These are phyloP conservation scores for Phthorimaea operculella DNA, from an alignment of 1,140 invertebrate species.

Conservation along the genomic window DNA sequence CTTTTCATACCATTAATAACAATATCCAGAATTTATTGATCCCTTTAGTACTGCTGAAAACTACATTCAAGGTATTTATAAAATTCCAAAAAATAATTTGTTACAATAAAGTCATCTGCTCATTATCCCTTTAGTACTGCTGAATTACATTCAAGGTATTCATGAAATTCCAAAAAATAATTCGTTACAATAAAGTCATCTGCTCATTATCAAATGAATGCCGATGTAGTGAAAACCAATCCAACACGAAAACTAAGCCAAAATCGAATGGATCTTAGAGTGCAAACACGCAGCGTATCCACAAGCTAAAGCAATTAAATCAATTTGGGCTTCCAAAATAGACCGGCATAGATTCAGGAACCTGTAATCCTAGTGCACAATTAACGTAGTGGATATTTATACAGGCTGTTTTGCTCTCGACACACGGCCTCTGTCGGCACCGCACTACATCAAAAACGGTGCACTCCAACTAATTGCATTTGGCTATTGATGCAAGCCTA, in stretches of 20 bases:
- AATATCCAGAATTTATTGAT: no score
- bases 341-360: slow-evolving; percentile 7
- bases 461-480: slow-evolving; percentile 65
- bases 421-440: slow-evolving; percentile 26
- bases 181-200: no score
- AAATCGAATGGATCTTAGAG: not conserved
- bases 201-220: no score
- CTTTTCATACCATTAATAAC: no score
- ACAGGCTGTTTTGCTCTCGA: slow-evolving; percentile 28
- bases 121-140: no score
- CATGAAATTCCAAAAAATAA: no score
- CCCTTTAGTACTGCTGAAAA: no score
- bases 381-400: slow-evolving; percentile 37
- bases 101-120: no score
- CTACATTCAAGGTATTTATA: no score
- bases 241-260: not conserved
- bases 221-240: no score
- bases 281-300: not conserved
- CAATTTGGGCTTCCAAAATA: not conserved
- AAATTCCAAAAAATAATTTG: no score
- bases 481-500: slow-evolving; percentile 51
- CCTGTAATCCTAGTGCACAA: slow-evolving; percentile 14
- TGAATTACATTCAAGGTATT: no score
- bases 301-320: not conserved
- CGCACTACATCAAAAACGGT: slow-evolving; percentile 61